These are phyloP conservation scores for Coenonympha arcania DNA, from an alignment of 2,888 invertebrate genomes.

Conservation along the genomic window DNA sequence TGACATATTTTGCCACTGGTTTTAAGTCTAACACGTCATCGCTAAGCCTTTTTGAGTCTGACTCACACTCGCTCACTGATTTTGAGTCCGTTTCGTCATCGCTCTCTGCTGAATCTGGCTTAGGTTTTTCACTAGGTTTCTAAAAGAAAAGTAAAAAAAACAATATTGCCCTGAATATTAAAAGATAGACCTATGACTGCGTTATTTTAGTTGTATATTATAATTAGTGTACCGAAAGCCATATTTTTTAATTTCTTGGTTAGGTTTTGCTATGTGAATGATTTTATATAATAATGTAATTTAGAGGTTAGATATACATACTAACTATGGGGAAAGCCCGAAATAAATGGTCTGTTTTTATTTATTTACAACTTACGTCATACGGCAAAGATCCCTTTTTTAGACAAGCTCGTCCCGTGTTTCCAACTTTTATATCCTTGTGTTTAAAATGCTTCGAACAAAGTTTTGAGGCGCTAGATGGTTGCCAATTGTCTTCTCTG, in stretches of 20 bases:
- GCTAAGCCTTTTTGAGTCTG: not conserved
- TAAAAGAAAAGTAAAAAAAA: too few species aligned
- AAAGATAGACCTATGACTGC: too few species aligned
- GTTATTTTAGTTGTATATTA: too few species aligned
- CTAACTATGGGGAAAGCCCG: too few species aligned
- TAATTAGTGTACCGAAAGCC: too few species aligned
- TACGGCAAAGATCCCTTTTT: constrained; percentile 2
- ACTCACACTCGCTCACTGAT: not conserved
- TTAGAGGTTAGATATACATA: too few species aligned
- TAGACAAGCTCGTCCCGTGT: constrained; percentile 3
- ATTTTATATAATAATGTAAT: too few species aligned
- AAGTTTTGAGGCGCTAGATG: not conserved
- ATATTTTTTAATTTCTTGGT: too few species aligned
- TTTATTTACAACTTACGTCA: constrained; percentile 1
- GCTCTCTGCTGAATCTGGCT: not conserved
- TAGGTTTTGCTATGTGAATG: too few species aligned
- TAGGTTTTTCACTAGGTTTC: too few species aligned
- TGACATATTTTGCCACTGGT: not conserved
- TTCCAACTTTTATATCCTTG: constrained; percentile 2
- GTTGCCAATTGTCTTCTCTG: not conserved
- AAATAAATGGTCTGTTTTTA: too few species aligned
- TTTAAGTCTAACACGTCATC: not conserved
- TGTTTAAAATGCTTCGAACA: constrained; percentile 2
- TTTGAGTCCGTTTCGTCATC: not conserved
- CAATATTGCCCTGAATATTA: too few species aligned